These are phyloP conservation scores for Frieseomelitta varia DNA, from an alignment of 1,140 invertebrate genomes.

Conservation along the genomic window DNA sequence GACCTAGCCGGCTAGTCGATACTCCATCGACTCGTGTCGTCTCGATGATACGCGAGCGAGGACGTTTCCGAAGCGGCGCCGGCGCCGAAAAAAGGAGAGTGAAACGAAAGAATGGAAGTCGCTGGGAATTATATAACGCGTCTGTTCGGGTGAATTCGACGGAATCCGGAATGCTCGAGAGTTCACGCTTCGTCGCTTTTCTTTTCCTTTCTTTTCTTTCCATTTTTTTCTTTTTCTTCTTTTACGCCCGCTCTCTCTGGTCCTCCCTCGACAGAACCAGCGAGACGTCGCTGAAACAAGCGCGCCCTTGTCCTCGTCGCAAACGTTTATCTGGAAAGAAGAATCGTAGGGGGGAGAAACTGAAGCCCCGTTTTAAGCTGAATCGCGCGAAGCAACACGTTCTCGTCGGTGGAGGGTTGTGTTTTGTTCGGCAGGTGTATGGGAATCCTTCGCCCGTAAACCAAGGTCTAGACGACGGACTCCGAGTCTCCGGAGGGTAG, in stretches of 20 bases:
- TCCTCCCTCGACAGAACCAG: background rate
- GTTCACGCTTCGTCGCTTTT: background rate
- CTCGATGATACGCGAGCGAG: background rate
- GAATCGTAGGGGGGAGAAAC: background rate
- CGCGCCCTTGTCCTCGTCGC: background rate
- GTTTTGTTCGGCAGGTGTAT: background rate
- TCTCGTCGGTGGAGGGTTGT: background rate
- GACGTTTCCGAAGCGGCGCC: background rate
- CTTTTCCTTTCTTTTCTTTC: too few species aligned
- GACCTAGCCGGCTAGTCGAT: background rate
- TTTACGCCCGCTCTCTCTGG: background rate
- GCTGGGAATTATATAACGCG: background rate
- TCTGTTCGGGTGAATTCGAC: background rate
- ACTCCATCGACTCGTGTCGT: background rate
- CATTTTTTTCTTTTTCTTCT: too few species aligned
- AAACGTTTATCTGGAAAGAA: background rate
- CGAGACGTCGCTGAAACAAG: background rate
- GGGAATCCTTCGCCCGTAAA: slow-evolving; percentile 5
- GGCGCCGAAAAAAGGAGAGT: background rate
- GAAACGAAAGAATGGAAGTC: background rate
- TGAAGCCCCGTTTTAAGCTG: background rate
- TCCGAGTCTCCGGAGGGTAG: background rate
- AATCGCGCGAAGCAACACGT: background rate
- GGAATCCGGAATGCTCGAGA: background rate
- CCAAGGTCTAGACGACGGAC: background rate